Evolutionary conservation across 2,797 vertebrate species (phyloP).

Genomic region (Thunnus albacares): DNA sequence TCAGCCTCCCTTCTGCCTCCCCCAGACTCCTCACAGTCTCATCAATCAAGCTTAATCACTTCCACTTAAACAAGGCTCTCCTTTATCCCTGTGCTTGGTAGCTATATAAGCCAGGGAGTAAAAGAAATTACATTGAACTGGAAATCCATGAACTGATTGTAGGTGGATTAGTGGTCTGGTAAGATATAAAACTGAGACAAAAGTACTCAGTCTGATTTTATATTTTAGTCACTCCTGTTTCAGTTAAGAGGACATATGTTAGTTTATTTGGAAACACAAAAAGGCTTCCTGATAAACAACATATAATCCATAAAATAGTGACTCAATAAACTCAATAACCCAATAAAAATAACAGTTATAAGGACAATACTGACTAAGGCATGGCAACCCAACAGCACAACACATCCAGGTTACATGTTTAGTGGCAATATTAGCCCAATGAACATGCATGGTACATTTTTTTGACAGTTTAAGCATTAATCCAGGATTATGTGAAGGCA

Average conservation of each 20-base stretch:
- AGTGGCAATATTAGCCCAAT: not conserved
- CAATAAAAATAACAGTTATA: not conserved
- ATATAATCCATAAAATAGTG: not conserved
- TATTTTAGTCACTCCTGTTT: not conserved
- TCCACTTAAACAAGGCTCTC: constrained; percentile 52
- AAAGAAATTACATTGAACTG: constrained; percentile 42
- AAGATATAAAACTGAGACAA: constrained; percentile 9
- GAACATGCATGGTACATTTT: not conserved
- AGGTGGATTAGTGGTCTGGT: constrained; percentile 15
- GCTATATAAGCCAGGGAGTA: constrained; percentile 33
- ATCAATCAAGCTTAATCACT: constrained; percentile 77
- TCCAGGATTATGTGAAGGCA: constrained; percentile 14
- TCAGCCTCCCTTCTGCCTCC: constrained; percentile 12
- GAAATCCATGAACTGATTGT: constrained; percentile 45
- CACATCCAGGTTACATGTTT: not conserved
- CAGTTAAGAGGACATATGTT: not conserved
- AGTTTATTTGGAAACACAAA: not conserved
- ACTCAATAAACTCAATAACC: not conserved
- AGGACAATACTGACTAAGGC: not conserved
- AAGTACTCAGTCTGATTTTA: not conserved
- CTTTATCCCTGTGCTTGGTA: constrained; percentile 24
- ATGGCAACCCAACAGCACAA: not conserved
- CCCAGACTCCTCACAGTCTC: constrained; percentile 37
- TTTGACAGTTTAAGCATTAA: constrained; percentile 1
- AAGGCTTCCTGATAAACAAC: not conserved